Evolutionary conservation across 1,140 invertebrate genomes (phyloP).

Genomic region (Caenorhabditis tropicalis): DNA sequence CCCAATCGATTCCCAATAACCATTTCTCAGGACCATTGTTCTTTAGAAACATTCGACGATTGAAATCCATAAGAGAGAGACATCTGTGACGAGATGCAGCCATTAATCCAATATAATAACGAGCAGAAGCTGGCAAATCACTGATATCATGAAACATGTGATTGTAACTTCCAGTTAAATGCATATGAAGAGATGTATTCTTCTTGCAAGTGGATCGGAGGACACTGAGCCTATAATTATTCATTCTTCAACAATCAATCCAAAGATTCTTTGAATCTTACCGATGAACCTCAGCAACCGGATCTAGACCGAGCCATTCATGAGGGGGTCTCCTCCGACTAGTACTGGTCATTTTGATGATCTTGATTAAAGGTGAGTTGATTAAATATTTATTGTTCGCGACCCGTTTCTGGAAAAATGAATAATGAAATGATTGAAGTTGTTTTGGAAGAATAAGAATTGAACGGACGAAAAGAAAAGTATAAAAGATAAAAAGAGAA

Average conservation of each 20-base stretch:
- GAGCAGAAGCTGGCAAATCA: not conserved
- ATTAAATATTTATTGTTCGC: not conserved
- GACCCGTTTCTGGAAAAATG: constrained; percentile 29
- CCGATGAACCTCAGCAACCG: constrained; percentile 9
- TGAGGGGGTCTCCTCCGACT: not conserved
- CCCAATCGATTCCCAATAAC: constrained; percentile 4
- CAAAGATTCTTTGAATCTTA: not conserved
- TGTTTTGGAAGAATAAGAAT: not conserved
- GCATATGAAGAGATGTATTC: constrained; percentile 6
- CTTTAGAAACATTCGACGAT: constrained; percentile 9
- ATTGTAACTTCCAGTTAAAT: constrained; percentile 16
- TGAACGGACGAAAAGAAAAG: not conserved
- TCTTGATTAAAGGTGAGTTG: not conserved
- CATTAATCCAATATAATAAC: constrained; percentile 14
- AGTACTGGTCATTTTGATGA: not conserved
- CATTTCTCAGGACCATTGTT: not conserved
- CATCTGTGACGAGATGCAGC: constrained; percentile 7
- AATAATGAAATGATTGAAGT: too few species aligned
- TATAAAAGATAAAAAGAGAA: not conserved
- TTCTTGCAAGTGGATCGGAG: constrained; percentile 4
- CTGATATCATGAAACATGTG: constrained; percentile 32
- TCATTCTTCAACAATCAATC: not conserved
- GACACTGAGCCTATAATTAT: not conserved
- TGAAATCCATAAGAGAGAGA: not conserved
- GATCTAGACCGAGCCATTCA: constrained; percentile 17